phyloP scores from a whole-genome alignment of 2,888 invertebrate species.

The Heliconius ethilla region DNA sequence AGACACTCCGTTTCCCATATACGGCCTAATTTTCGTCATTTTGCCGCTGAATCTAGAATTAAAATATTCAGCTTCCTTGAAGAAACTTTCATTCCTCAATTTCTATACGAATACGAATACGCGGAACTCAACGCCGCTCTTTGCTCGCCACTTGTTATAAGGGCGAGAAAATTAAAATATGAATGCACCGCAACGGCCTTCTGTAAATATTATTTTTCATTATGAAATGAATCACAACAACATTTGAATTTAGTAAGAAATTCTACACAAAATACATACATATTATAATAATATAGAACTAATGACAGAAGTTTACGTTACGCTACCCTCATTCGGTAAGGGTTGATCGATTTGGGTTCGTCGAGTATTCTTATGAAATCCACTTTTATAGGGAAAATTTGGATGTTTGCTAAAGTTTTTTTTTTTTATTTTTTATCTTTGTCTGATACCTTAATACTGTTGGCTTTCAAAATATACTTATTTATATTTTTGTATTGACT shows the following conservation, averaged over 20 bases:
- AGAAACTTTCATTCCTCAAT: too few relatives aligned
- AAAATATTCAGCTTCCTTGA: too few relatives aligned
- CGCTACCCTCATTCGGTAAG: constrained; percentile 8
- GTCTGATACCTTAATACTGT: background rate
- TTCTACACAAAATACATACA: background rate
- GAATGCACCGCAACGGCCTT: too few relatives aligned
- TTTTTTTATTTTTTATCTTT: background rate
- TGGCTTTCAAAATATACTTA: background rate
- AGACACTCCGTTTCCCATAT: background rate
- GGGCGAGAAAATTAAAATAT: too few relatives aligned
- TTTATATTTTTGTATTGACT: background rate
- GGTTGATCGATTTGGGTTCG: constrained; percentile 23
- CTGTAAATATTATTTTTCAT: background rate
- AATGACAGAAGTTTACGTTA: constrained; percentile 8
- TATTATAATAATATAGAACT: background rate
- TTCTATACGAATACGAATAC: background rate
- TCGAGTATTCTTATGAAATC: constrained; percentile 15
- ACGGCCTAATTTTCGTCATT: background rate
- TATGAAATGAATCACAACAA: background rate
- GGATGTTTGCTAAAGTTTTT: background rate
- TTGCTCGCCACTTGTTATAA: too few relatives aligned
- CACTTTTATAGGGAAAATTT: constrained; percentile 14
- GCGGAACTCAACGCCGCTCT: background rate
- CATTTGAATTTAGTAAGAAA: background rate
- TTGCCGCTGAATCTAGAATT: too few relatives aligned